These are phyloP conservation scores for Fabriciana adippe DNA, from an alignment of 2,888 invertebrate species.

Conservation along the genomic window DNA sequence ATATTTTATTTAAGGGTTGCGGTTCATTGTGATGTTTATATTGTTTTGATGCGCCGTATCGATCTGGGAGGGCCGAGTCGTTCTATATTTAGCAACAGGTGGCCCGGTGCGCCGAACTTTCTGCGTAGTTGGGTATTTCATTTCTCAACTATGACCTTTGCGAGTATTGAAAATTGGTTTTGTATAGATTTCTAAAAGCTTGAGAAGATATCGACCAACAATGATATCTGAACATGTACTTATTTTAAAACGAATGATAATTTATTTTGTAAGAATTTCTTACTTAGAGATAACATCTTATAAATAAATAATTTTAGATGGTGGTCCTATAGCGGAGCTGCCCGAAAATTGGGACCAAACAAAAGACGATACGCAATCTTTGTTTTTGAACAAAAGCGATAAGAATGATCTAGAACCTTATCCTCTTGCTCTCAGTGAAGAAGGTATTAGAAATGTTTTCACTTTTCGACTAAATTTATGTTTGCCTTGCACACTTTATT, in stretches of 20 bases:
- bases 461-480: background rate
- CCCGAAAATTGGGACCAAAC: conserved; percentile 81
- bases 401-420: conserved; percentile 80
- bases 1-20: conserved; percentile 23
- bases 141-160: conserved; percentile 53
- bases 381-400: conserved; percentile 80
- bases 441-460: conserved; percentile 56
- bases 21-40: conserved; percentile 28
- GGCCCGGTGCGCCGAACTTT: conserved; percentile 56
- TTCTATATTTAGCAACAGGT: conserved; percentile 80
- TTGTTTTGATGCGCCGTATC: conserved; percentile 51
- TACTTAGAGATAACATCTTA: too few relatives aligned
- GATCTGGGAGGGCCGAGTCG: conserved; percentile 61
- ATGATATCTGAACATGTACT: too few relatives aligned
- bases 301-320: conserved; percentile 54
- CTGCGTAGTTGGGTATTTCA: conserved; percentile 58
- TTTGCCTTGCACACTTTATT: background rate
- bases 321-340: conserved; percentile 72
- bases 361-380: conserved; percentile 77
- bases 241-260: too few relatives aligned
- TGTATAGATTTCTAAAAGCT: background rate
- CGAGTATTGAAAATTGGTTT: background rate
- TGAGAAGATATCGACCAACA: too few relatives aligned
- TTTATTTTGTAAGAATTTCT: too few relatives aligned
- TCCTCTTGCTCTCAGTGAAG: conserved; percentile 78